Percentiles rank a stretch among this genome's conserved stretches.
phyloP scores from a whole-genome alignment of 2,113 vertebrate genomes.

The Megaceryle maxima region DNA sequence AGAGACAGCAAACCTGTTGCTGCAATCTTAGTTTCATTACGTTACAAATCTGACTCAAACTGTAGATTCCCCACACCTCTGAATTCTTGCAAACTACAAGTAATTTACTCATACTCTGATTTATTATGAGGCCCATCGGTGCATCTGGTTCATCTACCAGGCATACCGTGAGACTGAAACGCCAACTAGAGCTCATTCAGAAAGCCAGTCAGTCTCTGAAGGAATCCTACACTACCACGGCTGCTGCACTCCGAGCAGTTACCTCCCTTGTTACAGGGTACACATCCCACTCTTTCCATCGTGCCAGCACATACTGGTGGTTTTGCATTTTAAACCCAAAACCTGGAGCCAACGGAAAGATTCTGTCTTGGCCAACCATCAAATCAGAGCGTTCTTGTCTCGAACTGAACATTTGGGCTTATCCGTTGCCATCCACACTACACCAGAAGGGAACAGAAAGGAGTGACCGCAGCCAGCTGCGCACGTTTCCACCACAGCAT shows the following conservation, averaged over 20 bases:
- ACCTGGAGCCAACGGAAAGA: neutral
- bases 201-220: neutral
- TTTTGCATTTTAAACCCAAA: neutral
- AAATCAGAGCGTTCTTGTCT: neutral
- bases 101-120: neutral
- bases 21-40: neutral
- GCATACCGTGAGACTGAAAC: neutral
- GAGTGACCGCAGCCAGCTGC: neutral
- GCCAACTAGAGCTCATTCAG: neutral
- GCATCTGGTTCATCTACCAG: neutral
- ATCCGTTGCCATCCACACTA: rapidly evolving
- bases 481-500: rapidly evolving
- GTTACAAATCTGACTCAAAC: neutral
- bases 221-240: neutral
- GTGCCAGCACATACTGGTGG: neutral
- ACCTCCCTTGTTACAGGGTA: neutral
- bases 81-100: neutral
- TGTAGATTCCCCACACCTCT: neutral
- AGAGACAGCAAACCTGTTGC: neutral
- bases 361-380: neutral
- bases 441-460: rapidly evolving
- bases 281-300: neutral
- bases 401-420: rapidly evolving
- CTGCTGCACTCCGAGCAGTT: neutral
- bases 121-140: neutral